Percentiles rank a stretch among this genome's conserved stretches.
These are phyloP conservation scores for Lagopus leucura DNA, from an alignment of 2,113 vertebrate genomes.

Conservation along the genomic window DNA sequence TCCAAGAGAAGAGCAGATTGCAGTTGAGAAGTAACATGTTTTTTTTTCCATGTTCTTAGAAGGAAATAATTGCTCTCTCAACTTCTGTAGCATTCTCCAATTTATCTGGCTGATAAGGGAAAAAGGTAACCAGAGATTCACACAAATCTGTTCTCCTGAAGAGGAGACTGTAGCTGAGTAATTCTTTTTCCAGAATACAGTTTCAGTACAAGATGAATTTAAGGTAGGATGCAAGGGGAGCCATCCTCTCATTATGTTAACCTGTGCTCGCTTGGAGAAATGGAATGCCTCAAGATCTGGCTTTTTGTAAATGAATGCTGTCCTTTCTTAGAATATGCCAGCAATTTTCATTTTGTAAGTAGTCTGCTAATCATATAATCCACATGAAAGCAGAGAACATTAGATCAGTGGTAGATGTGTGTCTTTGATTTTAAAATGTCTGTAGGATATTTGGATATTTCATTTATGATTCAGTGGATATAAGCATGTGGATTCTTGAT, in stretches of 20 bases:
- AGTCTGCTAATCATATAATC: background rate
- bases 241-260: background rate
- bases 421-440: conserved; percentile 15
- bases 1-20: background rate
- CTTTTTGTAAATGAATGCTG: background rate
- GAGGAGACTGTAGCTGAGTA: background rate
- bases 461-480: background rate
- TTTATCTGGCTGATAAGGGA: background rate
- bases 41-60: background rate
- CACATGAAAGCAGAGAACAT: background rate
- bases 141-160: background rate
- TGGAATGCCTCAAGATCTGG: background rate
- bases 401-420: background rate
- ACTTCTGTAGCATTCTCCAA: background rate
- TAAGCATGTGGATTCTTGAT: background rate
- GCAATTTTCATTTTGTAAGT: background rate
- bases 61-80: background rate
- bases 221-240: background rate
- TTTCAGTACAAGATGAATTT: background rate
- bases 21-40: background rate
- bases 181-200: background rate
- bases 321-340: background rate
- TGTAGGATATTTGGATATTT: background rate
- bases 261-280: background rate
- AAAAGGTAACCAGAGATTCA: background rate